Base-by-base conservation (phyloP, 2,797 vertebrate genomes). In the Leptodactylus fallax region DNA sequence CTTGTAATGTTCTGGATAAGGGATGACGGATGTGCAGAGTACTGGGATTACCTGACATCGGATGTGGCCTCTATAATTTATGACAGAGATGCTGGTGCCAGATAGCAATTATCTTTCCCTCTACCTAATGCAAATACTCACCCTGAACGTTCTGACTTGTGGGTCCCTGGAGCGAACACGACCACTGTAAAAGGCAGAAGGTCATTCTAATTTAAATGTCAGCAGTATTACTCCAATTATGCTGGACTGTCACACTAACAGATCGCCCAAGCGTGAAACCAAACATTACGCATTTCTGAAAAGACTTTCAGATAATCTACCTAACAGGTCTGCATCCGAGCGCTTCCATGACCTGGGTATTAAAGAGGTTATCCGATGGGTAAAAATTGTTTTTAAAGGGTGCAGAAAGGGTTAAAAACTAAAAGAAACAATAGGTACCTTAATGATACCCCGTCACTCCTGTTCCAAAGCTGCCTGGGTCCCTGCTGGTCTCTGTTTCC, bases 111-210 rank as follows among this genome's bases (percentile, higher is more conserved):
- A 81, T 51, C 13, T 81, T 17, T 63, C 45, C 45, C 45, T 65
- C 23, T 81, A 65, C 63, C 79, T 65, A 19, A 81, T 81, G 45
- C 60, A 81, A 81, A 65, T 81, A 65, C 79, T 65, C 56, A 49
- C 45, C 79, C 47, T 23, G 45, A 63, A 65, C 16, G 11, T 23
- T 49, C 11, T 81, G 58, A 49, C 79, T 81, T 81, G 79, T 81
- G 45, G 60, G 79, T 65, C 60, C 79, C 79, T 23, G 79, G 79
- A 51, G 79, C 61, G 47, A 45, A 67, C 36, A 61, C 47, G 58
- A 65, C 21, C 60, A 23, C 45, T 81, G 79, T 49, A 81, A 80
- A 55, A 14, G 60, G 36, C 21, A 65, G 79, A 65, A n/a, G 63
- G 60, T 81, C 79, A 65, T 65, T 79, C 55, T 79, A 58, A 79